Evolutionary conservation across 2,113 vertebrate species (phyloP).

Genomic region (Ceuthmochares aereus): DNA sequence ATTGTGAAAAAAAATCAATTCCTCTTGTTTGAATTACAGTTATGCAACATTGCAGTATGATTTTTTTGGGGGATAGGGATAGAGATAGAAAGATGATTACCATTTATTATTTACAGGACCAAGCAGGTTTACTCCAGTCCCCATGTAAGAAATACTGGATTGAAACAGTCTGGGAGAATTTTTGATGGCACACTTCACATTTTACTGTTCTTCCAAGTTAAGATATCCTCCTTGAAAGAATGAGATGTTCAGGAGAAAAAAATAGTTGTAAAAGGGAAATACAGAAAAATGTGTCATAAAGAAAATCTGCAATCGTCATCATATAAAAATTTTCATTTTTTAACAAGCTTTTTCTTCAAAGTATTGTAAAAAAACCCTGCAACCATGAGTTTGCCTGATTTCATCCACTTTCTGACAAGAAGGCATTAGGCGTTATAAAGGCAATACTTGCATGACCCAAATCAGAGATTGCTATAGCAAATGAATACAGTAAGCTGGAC

Average conservation of each 20-base stretch:
- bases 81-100: not conserved
- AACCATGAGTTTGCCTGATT: not conserved
- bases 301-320: not conserved
- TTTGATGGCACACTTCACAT: slow-evolving; percentile 17
- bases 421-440: slow-evolving; percentile 7
- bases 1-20: not conserved
- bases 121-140: not conserved
- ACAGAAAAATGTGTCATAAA: not conserved
- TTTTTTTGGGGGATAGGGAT: not conserved
- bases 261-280: not conserved
- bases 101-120: not conserved
- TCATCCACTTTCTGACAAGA: not conserved
- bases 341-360: not conserved
- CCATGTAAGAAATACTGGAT: slow-evolving; percentile 1
- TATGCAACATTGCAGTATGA: not conserved
- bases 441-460: not conserved
- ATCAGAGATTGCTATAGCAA: not conserved
- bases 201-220: slow-evolving; percentile 9
- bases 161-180: not conserved
- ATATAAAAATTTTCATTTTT: not conserved
- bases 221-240: slow-evolving; percentile 29
- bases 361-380: not conserved
- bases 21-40: not conserved
- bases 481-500: not conserved
- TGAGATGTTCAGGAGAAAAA: not conserved